These are phyloP conservation scores for Carcharodon carcharias DNA, from an alignment of 2,797 vertebrate species.

Conservation along the genomic window DNA sequence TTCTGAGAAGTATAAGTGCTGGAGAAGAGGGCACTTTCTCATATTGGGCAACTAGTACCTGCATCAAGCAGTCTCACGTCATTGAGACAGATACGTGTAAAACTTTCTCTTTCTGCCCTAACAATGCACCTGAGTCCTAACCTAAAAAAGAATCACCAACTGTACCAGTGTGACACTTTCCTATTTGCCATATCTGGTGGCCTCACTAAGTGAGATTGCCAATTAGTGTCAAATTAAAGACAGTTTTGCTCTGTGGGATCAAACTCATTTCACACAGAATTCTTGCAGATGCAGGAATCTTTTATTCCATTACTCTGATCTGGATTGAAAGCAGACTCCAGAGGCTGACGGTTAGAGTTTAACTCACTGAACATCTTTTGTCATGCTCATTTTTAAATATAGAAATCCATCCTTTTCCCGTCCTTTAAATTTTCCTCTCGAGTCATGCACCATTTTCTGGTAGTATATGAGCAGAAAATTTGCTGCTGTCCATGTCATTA, in stretches of 20 bases:
- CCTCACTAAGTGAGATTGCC: not conserved
- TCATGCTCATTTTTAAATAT: not conserved
- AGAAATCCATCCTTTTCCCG: not conserved
- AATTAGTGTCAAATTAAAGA: conserved; percentile 3
- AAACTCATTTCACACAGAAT: not conserved
- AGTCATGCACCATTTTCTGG: not conserved
- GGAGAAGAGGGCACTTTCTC: not conserved
- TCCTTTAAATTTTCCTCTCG: not conserved
- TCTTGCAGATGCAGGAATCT: not conserved
- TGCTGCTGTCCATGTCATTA: not conserved
- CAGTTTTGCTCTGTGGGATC: not conserved
- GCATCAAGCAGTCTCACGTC: not conserved
- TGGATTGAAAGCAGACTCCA: not conserved
- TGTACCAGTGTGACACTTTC: not conserved
- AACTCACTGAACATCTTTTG: not conserved
- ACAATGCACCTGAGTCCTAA: not conserved
- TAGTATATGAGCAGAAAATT: not conserved
- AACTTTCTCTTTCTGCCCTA: not conserved
- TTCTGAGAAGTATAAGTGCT: not conserved
- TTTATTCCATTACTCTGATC: not conserved
- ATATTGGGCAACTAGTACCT: not conserved
- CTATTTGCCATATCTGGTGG: not conserved
- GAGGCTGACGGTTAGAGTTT: not conserved
- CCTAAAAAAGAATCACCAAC: not conserved
- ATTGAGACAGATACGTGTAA: not conserved